Evolutionary conservation across 2,888 invertebrate genomes (phyloP), one percentile per base, ranked within the genome.

Genomic region (Adelphocoris suturalis): DNA sequence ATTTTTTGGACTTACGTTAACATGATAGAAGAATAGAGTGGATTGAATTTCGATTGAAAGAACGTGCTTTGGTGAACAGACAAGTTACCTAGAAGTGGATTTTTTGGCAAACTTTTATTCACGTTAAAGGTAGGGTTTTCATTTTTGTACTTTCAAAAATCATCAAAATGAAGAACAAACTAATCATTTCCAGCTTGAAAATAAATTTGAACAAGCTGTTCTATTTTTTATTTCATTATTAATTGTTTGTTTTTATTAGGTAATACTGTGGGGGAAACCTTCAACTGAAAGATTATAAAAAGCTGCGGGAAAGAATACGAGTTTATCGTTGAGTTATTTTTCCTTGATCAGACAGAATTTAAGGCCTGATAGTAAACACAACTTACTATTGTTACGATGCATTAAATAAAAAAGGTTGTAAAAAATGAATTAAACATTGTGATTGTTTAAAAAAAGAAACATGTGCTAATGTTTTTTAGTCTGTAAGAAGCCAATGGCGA

Each of bases 401-500:
- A 76, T 76, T 14, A 37, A 37, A 37, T 37, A 80, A 82, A 52
- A 23, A 82, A 75, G 86, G 75, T 86, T 75, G 75, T 3, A 57
- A 52, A 52, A 14, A 52, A 82, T 57, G 68, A 14, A 23, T 89
- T 46, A 57, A 27, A 3, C 57, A 85, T 85, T 57, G 85, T 85
- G 48, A 61, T 57, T 86, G 75, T 37, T 68, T 47, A 47, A 23
- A 68, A 46, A 86, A 86, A 47, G 47, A 76, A 86, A n/a, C n/a
- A 68, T 55, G 86, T 86, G 86, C 75, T 75, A 86, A 81, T 76
- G 57, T 90, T 89, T 89, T 86, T 80, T 91, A 91, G 91, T 55
- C 46, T 75, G 87, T 91, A 91, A 91, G 91, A 68, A 86, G 90
- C 89, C 90, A 47, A 57, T 46, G 90, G 90, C 90, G 90, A 90